Conservation (phyloP, 2,113 vertebrate species). For the Noctilio leporinus region DNA sequence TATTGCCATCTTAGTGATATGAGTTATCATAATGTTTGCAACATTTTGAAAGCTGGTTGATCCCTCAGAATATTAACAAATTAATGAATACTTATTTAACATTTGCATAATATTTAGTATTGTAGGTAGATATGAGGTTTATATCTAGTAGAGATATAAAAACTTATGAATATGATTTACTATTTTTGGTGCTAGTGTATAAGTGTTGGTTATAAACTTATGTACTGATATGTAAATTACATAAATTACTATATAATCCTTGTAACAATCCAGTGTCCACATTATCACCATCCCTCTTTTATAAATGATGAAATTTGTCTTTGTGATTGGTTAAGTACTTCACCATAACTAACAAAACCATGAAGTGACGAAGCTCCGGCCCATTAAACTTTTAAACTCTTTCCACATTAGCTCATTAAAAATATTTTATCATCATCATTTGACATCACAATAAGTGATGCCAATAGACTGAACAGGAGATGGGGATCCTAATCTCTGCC, state of each 20-base stretch:
- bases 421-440: conserved; percentile 28
- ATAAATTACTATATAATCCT: not conserved
- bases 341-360: not conserved
- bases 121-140: not conserved
- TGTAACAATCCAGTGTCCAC: not conserved
- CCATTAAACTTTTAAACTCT: not conserved
- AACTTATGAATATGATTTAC: not conserved
- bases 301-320: conserved; percentile 23
- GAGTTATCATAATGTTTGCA: conserved; percentile 14
- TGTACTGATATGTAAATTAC: not conserved
- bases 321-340: not conserved
- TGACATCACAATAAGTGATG: not conserved
- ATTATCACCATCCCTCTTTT: not conserved
- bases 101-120: not conserved
- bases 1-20: not conserved
- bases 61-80: conserved; percentile 33
- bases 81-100: not conserved
- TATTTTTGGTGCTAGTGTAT: not conserved
- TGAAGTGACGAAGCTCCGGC: not conserved
- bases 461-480: not conserved
- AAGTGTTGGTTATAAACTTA: not conserved
- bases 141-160: not conserved
- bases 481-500: not conserved
- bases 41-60: conserved; percentile 36
- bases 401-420: conserved; percentile 2